Percentiles rank a stretch among this genome's conserved stretches.
Evolutionary conservation across 2,797 vertebrate species (phyloP).

Genomic region (Sebastes steindachneri): DNA sequence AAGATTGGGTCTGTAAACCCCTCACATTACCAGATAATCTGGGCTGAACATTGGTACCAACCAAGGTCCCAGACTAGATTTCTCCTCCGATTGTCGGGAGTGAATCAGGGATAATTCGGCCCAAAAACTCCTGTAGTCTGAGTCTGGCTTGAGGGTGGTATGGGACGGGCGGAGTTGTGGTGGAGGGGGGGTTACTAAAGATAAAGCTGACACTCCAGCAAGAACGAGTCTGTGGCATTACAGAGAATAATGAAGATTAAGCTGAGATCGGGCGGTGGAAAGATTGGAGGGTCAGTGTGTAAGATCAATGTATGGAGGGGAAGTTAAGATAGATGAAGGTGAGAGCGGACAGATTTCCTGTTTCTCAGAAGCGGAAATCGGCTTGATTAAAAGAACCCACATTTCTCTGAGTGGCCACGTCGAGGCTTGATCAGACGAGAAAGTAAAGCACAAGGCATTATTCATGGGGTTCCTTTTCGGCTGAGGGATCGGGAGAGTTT

Average conservation of each 20-base stretch:
- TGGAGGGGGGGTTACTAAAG: background rate
- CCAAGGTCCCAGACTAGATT: background rate
- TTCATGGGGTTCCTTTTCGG: conserved; percentile 27
- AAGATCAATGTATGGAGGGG: conserved; percentile 56
- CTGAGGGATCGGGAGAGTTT: conserved; percentile 3
- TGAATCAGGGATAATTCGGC: background rate
- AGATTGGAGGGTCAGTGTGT: conserved; percentile 61
- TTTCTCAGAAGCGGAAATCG: conserved; percentile 45
- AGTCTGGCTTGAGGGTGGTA: background rate
- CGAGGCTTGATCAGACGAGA: conserved; percentile 35
- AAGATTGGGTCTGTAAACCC: rapidly evolving
- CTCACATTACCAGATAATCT: background rate
- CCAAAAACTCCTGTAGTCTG: background rate
- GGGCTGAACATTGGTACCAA: background rate
- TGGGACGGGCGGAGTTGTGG: background rate
- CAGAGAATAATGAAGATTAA: conserved; percentile 81
- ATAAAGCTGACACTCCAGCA: conserved; percentile 20
- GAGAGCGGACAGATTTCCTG: conserved; percentile 56
- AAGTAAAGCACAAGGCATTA: conserved; percentile 38
- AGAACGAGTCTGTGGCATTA: conserved; percentile 49
- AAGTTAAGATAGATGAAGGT: conserved; percentile 54
- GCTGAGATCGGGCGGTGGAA: conserved; percentile 53
- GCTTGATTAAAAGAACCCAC: conserved; percentile 65
- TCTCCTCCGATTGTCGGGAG: background rate
- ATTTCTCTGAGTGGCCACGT: conserved; percentile 46